A percentile compares a stretch with the other conserved stretches of the same genome.
phyloP scores from a whole-genome alignment of 2,888 invertebrate genomes.

The Argyra leucocephala region DNA sequence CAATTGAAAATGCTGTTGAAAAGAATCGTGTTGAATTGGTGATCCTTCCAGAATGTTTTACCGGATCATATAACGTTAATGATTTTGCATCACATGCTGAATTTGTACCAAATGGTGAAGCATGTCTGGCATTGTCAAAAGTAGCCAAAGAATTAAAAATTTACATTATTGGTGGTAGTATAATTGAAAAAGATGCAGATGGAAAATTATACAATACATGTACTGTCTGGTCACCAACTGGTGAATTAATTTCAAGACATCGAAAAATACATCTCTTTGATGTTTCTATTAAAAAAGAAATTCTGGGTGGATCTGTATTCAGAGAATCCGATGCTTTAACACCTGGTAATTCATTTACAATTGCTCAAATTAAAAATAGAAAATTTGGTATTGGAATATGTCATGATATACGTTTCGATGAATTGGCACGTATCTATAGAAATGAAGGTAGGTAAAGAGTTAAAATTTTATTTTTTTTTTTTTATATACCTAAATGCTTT shows the following conservation, averaged over 20 bases:
- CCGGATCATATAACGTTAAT: constrained; percentile 78
- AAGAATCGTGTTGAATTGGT: constrained; percentile 52
- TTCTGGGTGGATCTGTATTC: constrained; percentile 79
- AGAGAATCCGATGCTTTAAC: constrained; percentile 77
- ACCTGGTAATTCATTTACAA: constrained; percentile 65
- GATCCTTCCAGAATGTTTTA: constrained; percentile 81
- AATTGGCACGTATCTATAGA: constrained; percentile 69
- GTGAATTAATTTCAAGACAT: constrained; percentile 67
- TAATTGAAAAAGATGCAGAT: constrained; percentile 65
- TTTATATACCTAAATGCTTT: not conserved
- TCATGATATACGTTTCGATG: constrained; percentile 86
- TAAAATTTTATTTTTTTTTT: not conserved
- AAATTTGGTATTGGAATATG: constrained; percentile 91
- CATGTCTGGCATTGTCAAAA: constrained; percentile 57
- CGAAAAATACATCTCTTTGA: constrained; percentile 92
- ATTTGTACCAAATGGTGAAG: constrained; percentile 69
- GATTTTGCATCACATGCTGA: constrained; percentile 81
- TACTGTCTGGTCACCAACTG: constrained; percentile 72
- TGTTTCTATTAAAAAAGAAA: constrained; percentile 54
- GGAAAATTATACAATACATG: constrained; percentile 74
- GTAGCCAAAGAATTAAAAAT: constrained; percentile 68
- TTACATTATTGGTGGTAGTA: constrained; percentile 79
- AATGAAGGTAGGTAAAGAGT: constrained; percentile 42
- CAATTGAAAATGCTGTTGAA: constrained; percentile 58
- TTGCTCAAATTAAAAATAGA: constrained; percentile 58